These are phyloP conservation scores for Aphaenogaster floridana DNA, from an alignment of 1,140 invertebrate genomes.

Conservation along the genomic window DNA sequence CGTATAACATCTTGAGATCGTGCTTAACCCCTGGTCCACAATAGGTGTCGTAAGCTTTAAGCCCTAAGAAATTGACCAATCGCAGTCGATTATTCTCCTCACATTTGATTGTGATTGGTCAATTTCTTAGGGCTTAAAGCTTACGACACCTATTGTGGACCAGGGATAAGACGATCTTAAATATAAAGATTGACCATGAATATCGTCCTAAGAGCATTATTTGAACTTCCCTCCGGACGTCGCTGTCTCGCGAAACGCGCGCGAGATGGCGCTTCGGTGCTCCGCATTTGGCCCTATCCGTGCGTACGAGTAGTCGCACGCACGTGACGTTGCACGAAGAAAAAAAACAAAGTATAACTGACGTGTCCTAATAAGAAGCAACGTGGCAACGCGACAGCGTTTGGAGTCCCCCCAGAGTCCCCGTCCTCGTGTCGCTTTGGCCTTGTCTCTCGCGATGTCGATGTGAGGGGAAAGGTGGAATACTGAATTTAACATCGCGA, in stretches of 20 bases:
- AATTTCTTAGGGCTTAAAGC: too few species aligned
- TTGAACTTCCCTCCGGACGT: not conserved
- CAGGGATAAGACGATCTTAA: too few species aligned
- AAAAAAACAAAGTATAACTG: conserved; percentile 70
- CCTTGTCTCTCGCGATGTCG: not conserved
- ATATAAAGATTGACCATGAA: too few species aligned
- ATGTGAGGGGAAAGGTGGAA: not conserved
- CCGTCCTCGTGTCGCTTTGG: too few species aligned
- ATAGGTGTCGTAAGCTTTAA: too few species aligned
- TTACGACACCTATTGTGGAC: too few species aligned
- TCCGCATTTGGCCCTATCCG: not conserved
- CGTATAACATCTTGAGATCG: too few species aligned
- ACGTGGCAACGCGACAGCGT: conserved; percentile 72
- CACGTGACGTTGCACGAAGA: conserved; percentile 61
- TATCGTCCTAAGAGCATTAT: not conserved
- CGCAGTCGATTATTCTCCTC: too few species aligned
- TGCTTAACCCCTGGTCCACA: too few species aligned
- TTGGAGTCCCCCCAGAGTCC: too few species aligned
- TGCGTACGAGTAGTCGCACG: not conserved
- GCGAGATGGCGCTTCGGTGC: conserved; percentile 9
- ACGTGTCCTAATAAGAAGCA: conserved; percentile 77
- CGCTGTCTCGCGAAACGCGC: not conserved
- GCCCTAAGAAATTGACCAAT: too few species aligned
- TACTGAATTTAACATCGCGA: not conserved
- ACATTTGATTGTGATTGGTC: too few species aligned